Evolutionary conservation across 2,113 vertebrate genomes (phyloP), one percentile per base, ranked within the genome.

Genomic region (Psephotus haematonotus): DNA sequence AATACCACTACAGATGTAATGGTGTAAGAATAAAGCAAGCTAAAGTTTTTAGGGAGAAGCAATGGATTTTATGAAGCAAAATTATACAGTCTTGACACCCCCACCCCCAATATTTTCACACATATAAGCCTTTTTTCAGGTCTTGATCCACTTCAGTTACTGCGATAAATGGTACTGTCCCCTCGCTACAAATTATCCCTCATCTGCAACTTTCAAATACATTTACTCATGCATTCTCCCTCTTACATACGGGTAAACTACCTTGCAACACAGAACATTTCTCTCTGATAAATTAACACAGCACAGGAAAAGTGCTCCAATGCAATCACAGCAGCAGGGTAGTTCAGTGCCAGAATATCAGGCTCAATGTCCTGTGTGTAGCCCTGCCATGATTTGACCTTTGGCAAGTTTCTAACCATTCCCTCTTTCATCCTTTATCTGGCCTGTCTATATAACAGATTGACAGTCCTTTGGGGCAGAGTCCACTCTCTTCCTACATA

Each of bases 351-450:
- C 52, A 88, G 65, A 92, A 50, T 33, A 86, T 41, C 20, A 52
- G 63, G 50, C 65, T 43, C 53, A 77, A 81, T 17, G 20, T 87
- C 46, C 28, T 15, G 1, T 35, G 23, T 13, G 77, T n/a, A 95
- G 62, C 74, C 53, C 67, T 76, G 75, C 52, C 25, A 46, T 7
- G 62, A 47, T 74, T 52, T 95, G 95, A 97, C 96, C 96, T 97
- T 80, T 91, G 82, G 49, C 79, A 91, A 75, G 59, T 87, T 55
- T 91, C 70, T 41, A 85, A 68, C 81, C 53, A 60, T 93, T 91
- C 87, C 52, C n/a, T 78, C 92, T 95, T 97, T 95, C 89, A 97
- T 96, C 87, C 57, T 94, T 95, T 96, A 95, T 97, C 96, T 92
- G n/a, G 33, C 52, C 67, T 91, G 78, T 87, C 93, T 79, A 28